phyloP scores from a whole-genome alignment of 2,888 invertebrate genomes.

The Acronicta leporina region DNA sequence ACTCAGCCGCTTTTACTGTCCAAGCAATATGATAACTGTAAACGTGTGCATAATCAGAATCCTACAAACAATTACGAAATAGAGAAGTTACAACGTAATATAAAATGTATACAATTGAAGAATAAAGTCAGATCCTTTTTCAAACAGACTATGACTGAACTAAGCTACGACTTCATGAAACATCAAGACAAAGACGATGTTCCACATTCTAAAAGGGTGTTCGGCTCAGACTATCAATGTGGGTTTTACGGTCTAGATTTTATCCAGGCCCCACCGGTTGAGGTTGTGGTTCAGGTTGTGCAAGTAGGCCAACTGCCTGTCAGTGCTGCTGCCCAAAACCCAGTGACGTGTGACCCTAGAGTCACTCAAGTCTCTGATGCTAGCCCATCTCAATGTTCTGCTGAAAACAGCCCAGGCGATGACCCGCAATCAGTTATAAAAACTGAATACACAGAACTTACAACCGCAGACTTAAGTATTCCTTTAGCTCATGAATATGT shows the following conservation, averaged over 20 bases:
- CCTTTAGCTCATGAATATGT: constrained; percentile 77
- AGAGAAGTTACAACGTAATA: constrained; percentile 63
- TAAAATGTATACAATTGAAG: constrained; percentile 70
- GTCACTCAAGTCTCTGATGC: constrained; percentile 84
- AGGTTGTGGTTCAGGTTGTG: constrained; percentile 88
- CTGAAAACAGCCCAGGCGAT: constrained; percentile 76
- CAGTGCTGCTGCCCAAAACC: constrained; percentile 83
- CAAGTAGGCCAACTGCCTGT: constrained; percentile 88
- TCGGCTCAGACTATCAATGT: constrained; percentile 53
- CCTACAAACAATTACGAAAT: constrained; percentile 59
- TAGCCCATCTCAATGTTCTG: constrained; percentile 82
- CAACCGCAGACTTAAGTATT: constrained; percentile 79
- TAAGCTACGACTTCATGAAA: constrained; percentile 62
- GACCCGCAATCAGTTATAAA: constrained; percentile 76
- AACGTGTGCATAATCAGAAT: constrained; percentile 44
- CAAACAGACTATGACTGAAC: constrained; percentile 69
- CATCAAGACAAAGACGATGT: constrained; percentile 59
- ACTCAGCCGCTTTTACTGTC: constrained; percentile 85
- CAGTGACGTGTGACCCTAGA: constrained; percentile 83
- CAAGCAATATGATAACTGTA: constrained; percentile 62
- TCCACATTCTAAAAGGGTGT: constrained; percentile 10
- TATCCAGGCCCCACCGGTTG: constrained; percentile 85
- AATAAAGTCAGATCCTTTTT: constrained; percentile 79
- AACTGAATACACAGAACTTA: constrained; percentile 85
- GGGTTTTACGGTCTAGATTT: constrained; percentile 82